Evolutionary conservation across 2,113 vertebrate genomes (phyloP).

Genomic region (Cyrtonyx montezumae): DNA sequence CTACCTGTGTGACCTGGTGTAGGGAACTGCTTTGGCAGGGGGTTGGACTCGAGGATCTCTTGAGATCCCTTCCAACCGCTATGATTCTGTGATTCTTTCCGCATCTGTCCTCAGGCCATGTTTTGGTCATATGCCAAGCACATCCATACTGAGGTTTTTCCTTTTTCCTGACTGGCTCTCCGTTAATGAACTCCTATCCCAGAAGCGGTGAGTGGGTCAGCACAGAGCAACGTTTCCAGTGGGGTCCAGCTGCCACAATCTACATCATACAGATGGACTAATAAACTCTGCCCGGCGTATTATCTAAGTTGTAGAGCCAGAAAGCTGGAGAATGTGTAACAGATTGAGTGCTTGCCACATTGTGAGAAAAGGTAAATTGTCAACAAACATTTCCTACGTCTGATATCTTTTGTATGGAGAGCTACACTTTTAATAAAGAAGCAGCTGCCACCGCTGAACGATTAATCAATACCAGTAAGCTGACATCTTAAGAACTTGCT

Average conservation of each 20-base stretch:
- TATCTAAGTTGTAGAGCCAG: neutral
- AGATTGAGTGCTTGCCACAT: slow-evolving; percentile 1
- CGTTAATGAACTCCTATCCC: neutral
- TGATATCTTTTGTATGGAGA: slow-evolving; percentile 69
- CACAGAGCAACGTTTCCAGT: neutral
- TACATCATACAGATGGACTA: slow-evolving; percentile 25
- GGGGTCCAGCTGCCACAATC: slow-evolving; percentile 17
- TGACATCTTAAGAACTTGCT: slow-evolving; percentile 79
- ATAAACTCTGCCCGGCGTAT: slow-evolving; percentile 24
- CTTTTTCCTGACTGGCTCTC: neutral
- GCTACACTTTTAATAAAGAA: slow-evolving; percentile 79
- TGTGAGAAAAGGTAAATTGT: slow-evolving; percentile 68
- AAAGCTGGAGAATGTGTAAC: neutral
- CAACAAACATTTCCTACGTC: slow-evolving; percentile 76
- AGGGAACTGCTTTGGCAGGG: no score
- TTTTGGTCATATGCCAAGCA: neutral
- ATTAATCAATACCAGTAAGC: slow-evolving; percentile 81
- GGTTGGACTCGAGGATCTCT: no score
- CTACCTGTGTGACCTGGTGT: no score
- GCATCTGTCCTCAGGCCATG: neutral
- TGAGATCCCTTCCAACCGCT: no score
- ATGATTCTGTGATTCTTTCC: neutral
- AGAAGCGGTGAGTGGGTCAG: neutral
- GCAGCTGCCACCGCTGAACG: slow-evolving; percentile 75
- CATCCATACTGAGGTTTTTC: neutral